Evolutionary conservation across 2,113 vertebrate species (phyloP).

Genomic region (Chloropsis cyanopogon): DNA sequence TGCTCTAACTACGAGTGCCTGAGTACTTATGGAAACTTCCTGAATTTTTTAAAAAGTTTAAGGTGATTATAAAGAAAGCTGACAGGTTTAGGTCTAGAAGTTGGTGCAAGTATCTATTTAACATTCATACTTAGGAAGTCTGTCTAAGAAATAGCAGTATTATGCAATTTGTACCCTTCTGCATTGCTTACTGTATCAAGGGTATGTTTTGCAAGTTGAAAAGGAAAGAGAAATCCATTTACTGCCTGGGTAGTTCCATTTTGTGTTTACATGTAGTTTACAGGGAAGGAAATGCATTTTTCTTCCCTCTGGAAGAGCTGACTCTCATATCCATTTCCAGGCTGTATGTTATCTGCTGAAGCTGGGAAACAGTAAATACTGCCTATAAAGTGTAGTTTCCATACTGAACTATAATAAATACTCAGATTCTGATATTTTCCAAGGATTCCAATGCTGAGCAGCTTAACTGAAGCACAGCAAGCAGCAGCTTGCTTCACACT

Average conservation of each 20-base stretch:
- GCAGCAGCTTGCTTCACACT: not conserved
- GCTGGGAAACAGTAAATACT: not conserved
- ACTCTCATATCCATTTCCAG: not conserved
- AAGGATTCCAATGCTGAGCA: not conserved
- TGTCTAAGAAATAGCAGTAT: not conserved
- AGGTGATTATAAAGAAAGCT: not conserved
- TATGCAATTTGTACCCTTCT: not conserved
- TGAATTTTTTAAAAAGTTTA: not conserved
- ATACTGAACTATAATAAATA: not conserved
- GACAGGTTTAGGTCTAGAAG: not conserved
- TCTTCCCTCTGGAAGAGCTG: not conserved
- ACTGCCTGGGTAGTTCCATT: not conserved
- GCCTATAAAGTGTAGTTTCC: not conserved
- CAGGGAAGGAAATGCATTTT: not conserved
- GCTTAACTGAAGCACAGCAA: not conserved
- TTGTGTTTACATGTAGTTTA: not conserved
- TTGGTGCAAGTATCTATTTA: not conserved
- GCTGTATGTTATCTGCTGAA: not conserved
- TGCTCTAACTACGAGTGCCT: not conserved
- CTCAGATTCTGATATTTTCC: not conserved
- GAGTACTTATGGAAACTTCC: not conserved
- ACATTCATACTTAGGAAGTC: not conserved
- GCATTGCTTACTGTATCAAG: not conserved
- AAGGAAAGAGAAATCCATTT: constrained; percentile 1
- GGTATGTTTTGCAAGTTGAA: not conserved